Conservation (phyloP, 2,888 invertebrate genomes). For the Dynastes tityus region DNA sequence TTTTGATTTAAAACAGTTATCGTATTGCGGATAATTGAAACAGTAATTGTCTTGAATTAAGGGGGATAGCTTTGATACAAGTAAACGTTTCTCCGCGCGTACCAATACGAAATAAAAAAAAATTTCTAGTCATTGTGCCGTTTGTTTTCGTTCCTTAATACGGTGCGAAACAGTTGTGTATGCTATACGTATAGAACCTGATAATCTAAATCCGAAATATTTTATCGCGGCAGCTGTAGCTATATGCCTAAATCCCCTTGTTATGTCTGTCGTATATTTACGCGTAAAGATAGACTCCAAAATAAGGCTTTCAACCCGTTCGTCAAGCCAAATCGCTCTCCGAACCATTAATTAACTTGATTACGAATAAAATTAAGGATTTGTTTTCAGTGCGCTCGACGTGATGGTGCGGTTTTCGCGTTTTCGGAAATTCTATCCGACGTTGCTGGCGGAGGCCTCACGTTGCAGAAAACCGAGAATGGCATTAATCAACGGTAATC, state of each 20-base stretch:
- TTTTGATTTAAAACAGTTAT: too few relatives aligned
- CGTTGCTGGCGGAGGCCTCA: slow-evolving; percentile 2
- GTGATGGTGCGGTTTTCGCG: slow-evolving; percentile 19
- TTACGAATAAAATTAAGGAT: slow-evolving; percentile 46
- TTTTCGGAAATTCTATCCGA: slow-evolving; percentile 24
- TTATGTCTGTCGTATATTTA: not conserved
- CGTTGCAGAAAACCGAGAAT: slow-evolving; percentile 39
- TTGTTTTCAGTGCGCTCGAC: slow-evolving; percentile 36
- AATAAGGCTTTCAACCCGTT: slow-evolving; percentile 9
- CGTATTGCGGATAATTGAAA: too few relatives aligned
- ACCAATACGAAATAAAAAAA: too few relatives aligned
- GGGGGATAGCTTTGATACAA: too few relatives aligned
- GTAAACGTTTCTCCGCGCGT: too few relatives aligned
- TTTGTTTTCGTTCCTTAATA: too few relatives aligned
- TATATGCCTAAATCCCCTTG: not conserved
- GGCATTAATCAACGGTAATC: slow-evolving; percentile 45
- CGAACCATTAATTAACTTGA: slow-evolving; percentile 39
- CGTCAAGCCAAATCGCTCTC: slow-evolving; percentile 17
- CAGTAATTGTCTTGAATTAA: too few relatives aligned
- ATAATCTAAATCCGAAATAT: not conserved
- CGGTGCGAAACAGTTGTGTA: too few relatives aligned
- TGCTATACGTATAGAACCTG: not conserved
- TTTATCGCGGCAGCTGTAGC: not conserved
- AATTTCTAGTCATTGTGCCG: not conserved
- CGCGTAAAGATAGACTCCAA: not conserved